Evolutionary conservation across 2,113 vertebrate genomes (phyloP).

Genomic region (Astatotilapia flaviijosephi): DNA sequence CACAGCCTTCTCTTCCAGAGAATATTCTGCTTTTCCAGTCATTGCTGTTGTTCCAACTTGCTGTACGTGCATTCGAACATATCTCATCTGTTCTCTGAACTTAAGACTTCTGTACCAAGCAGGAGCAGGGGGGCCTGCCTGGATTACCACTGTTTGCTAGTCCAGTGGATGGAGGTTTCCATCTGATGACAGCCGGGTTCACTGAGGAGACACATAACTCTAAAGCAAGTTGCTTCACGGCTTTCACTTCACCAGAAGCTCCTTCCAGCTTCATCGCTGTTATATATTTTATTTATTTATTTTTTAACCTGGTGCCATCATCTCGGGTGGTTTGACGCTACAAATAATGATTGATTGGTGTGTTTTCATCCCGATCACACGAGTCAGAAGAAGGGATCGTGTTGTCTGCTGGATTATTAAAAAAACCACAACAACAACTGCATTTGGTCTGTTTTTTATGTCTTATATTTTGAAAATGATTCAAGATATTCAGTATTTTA

Average conservation of each 20-base stretch:
- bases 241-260: conserved; percentile 43
- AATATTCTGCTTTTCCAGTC: background rate
- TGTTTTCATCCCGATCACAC: background rate
- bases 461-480: background rate
- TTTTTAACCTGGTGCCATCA: background rate
- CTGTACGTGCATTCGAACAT: background rate
- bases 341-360: background rate
- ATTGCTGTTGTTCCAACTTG: conserved; percentile 9
- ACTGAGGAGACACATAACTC: conserved; percentile 54
- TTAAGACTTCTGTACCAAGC: conserved; percentile 66
- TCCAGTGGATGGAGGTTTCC: conserved; percentile 65
- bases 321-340: background rate
- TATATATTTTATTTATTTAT: background rate
- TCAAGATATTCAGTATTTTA: background rate
- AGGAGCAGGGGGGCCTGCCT: conserved; percentile 67
- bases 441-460: background rate
- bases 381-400: background rate
- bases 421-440: background rate
- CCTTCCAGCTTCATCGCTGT: conserved; percentile 24
- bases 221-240: conserved; percentile 34
- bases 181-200: conserved; percentile 53
- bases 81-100: conserved; percentile 12
- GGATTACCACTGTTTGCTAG: conserved; percentile 69
- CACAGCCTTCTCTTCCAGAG: background rate
- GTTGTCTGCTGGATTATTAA: background rate